Evolutionary conservation across 2,113 vertebrate species (phyloP).

Genomic region (Apteryx mantelli): DNA sequence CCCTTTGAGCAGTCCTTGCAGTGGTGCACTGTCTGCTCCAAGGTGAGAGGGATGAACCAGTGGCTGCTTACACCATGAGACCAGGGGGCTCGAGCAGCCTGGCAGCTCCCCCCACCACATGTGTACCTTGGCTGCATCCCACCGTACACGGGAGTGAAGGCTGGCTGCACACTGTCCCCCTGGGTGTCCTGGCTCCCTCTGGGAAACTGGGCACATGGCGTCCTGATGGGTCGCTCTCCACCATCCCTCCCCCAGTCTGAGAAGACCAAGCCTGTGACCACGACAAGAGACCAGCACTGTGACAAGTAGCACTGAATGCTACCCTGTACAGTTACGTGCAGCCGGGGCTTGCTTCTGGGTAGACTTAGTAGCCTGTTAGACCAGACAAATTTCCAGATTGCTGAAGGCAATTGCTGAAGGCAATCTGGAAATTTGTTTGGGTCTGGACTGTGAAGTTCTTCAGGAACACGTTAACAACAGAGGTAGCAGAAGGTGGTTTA

Average conservation of each 20-base stretch:
- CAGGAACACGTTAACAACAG: background rate
- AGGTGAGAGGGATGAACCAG: background rate
- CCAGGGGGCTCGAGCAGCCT: background rate
- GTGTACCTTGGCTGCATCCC: background rate
- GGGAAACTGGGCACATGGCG: background rate
- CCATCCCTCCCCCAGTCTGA: background rate
- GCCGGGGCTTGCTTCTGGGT: background rate
- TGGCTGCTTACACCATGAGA: background rate
- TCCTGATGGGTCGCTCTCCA: rapidly evolving
- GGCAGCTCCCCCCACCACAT: background rate
- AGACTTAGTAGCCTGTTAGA: background rate
- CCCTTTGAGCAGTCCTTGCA: background rate
- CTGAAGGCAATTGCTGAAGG: background rate
- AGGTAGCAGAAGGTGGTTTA: background rate
- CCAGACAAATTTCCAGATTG: no score
- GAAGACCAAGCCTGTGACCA: background rate
- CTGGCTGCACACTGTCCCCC: rapidly evolving
- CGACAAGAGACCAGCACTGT: background rate
- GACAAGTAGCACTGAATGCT: no score
- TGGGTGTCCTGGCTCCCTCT: background rate
- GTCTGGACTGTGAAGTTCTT: background rate
- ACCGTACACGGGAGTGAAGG: background rate
- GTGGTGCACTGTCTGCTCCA: background rate
- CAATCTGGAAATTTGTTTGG: background rate
- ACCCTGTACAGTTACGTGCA: background rate